These are phyloP conservation scores for Reticulitermes speratus DNA, from an alignment of 1,140 invertebrate species.

Conservation along the genomic window DNA sequence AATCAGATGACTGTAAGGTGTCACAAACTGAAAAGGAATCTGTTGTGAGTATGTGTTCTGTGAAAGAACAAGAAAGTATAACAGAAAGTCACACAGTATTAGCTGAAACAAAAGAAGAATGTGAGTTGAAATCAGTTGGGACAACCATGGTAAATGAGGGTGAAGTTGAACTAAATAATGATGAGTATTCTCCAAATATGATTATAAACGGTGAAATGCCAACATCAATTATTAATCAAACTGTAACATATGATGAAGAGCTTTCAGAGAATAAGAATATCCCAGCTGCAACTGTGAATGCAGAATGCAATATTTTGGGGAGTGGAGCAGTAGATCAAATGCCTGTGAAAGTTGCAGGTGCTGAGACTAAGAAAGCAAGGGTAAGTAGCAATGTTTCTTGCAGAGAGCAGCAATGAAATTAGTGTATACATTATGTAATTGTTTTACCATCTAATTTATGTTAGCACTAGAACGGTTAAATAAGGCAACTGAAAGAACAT, in stretches of 20 bases:
- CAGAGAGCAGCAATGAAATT: too few species aligned
- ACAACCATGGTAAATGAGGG: neutral
- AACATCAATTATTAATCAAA: neutral
- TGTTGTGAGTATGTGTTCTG: neutral
- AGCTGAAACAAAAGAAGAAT: neutral
- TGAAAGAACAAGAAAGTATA: neutral
- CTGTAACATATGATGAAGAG: neutral
- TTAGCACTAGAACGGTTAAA: too few species aligned
- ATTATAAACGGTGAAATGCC: neutral
- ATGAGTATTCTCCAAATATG: neutral
- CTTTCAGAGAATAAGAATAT: neutral
- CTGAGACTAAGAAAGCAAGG: neutral
- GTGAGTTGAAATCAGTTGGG: neutral
- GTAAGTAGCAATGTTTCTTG: neutral
- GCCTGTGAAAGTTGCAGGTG: neutral
- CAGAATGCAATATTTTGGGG: neutral
- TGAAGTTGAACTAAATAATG: neutral
- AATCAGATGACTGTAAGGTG: neutral
- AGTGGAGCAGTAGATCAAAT: neutral
- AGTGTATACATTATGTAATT: too few species aligned
- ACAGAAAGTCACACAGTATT: neutral
- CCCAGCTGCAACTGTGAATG: neutral
- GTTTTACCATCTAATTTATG: too few species aligned
- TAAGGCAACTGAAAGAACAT: too few species aligned
- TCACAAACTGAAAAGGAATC: neutral